Base-by-base conservation (phyloP, 1,140 invertebrate genomes). In the Rhopalosiphum maidis region DNA sequence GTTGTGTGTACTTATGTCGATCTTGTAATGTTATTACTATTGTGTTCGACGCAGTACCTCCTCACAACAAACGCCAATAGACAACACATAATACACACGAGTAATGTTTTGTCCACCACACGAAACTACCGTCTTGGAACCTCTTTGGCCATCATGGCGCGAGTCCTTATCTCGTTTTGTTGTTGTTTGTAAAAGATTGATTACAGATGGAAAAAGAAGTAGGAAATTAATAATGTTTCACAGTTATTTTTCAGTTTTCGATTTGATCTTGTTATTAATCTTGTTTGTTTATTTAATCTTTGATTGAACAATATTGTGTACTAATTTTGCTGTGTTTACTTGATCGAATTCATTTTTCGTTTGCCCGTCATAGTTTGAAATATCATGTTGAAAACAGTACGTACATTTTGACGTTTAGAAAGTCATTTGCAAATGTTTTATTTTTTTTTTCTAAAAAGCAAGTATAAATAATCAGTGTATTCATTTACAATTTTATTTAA, bases 111-210 rank as follows among this genome's bases (percentile, higher is more conserved):
- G 11, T 43, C 43, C 85, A n/a, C 30, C 23, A 5, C 21, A 35
- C 9, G 51, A 21, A n/a, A 89, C 25, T 11, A 6, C 8, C 18
- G 21, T 37, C 48, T 93, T 83, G 18, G 6, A 93, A 93, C 25
- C 21, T 93, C 91, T 86, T 93, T 93, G 91, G 48, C 21, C 48
- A 30, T 93, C n/a, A 93, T 93, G 91, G 91, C 91, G 91, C 41
- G 51, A 93, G 23, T 46, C 8, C 82, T 93, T 93, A 93, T 93
- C 91, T 21, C 35, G 25, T 30, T 54, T 54, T 93, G 91, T 93
- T 93, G 91, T 93, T 93, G 91, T 93, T 93, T 93, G 82, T 11
- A 51, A 35, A 54, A 22, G n/a, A 85, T 55, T 85, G 91, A 86
- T 93, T 86, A 93, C 82, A 85, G 82, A 6, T 37, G 37, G 21